A percentile compares a stretch with the other conserved stretches of the same genome.
These are phyloP conservation scores for Alviniconcha marisindica DNA, from an alignment of 1,140 invertebrate species.

Conservation along the genomic window DNA sequence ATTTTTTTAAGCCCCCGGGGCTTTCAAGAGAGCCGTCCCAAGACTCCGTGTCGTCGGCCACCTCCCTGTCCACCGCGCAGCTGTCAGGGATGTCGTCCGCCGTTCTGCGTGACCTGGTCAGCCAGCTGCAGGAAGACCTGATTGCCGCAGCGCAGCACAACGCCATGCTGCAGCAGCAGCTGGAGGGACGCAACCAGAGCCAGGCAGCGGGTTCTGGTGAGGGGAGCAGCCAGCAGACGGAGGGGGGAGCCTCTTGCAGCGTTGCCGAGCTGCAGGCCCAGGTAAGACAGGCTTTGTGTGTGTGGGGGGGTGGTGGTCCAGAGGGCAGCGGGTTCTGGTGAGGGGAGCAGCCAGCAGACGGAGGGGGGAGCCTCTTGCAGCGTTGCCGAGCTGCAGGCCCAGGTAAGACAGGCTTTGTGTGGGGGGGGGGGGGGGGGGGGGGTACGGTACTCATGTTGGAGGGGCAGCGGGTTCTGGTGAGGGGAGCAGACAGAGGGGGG, in stretches of 20 bases:
- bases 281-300: not conserved
- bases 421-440: not conserved
- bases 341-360: not conserved
- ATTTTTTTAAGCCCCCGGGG: too few relatives aligned
- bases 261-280: not conserved
- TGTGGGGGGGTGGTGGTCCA: not conserved
- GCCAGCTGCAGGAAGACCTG: slow-evolving; percentile 57
- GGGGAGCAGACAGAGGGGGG: not conserved
- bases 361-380: not conserved
- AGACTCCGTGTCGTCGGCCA: not conserved
- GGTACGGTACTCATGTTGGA: too few relatives aligned
- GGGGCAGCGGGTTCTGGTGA: not conserved
- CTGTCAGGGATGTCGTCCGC: slow-evolving; percentile 20
- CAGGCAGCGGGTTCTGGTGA: not conserved
- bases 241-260: not conserved
- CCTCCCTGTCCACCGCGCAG: slow-evolving; percentile 8
- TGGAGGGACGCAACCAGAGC: slow-evolving; percentile 18
- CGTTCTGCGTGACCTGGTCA: slow-evolving; percentile 37
- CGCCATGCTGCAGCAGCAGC: slow-evolving; percentile 35
- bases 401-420: not conserved
- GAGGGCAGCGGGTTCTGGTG: not conserved
- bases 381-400: not conserved
- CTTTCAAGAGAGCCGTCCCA: not conserved
- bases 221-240: not conserved
- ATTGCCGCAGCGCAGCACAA: slow-evolving; percentile 43